phyloP scores from a whole-genome alignment of 2,113 vertebrate genomes.

The Rhineura floridana region DNA sequence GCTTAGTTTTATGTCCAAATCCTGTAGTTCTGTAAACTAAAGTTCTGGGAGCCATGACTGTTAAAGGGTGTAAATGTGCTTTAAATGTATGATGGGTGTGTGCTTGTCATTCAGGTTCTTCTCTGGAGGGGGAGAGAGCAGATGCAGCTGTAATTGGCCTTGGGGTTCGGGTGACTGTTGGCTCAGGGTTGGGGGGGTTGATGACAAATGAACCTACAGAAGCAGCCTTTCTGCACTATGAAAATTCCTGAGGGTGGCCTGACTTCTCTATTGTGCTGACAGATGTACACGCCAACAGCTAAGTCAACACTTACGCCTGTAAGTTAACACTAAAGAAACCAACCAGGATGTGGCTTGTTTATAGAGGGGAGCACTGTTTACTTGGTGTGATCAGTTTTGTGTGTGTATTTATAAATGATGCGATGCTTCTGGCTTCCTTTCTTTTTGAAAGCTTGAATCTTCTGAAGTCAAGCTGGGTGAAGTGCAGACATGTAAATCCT shows the following conservation, averaged over 20 bases:
- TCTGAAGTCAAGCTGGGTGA: not conserved
- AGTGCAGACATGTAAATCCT: not conserved
- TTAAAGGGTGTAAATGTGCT: too few species aligned
- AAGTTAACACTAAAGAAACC: not conserved
- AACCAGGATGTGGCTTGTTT: not conserved
- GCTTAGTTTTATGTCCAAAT: too few species aligned
- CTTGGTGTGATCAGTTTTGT: rapidly evolving
- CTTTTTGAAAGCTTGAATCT: not conserved
- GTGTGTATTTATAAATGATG: not conserved
- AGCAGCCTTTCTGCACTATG: not conserved
- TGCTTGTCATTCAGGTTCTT: not conserved
- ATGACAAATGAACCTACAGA: not conserved
- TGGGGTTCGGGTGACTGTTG: too few species aligned
- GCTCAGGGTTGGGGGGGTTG: not conserved
- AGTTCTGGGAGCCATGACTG: too few species aligned
- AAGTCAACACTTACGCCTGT: not conserved
- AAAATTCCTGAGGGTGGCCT: not conserved
- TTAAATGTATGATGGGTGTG: too few species aligned
- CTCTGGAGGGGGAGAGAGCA: not conserved
- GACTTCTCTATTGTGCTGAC: not conserved
- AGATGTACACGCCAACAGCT: not conserved
- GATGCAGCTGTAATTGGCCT: not conserved
- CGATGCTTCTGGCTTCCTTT: not conserved
- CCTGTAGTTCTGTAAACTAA: too few species aligned
- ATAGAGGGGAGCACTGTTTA: not conserved